Conservation (phyloP, 2,113 vertebrate genomes). For the Boleophthalmus pectinirostris region DNA sequence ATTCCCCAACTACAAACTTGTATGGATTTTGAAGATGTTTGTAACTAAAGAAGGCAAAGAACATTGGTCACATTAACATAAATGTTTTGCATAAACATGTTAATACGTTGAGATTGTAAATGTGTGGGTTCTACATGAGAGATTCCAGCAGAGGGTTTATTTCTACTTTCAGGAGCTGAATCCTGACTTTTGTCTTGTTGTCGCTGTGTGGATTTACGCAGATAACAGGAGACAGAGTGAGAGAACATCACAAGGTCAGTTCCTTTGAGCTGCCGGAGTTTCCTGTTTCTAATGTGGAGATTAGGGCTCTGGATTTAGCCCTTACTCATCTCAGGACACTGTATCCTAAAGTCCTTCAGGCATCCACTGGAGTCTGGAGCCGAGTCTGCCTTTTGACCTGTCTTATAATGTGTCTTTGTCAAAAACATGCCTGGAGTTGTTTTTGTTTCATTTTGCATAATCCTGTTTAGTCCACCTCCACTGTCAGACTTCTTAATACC, state of each 20-base stretch:
- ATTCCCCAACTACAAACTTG: too few species aligned
- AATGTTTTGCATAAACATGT: neutral
- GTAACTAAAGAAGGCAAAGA: too few species aligned
- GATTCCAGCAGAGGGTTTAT: neutral
- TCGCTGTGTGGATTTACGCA: conserved; percentile 12
- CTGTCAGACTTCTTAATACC: neutral
- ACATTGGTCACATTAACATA: too few species aligned
- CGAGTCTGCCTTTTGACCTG: neutral
- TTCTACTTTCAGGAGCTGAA: conserved; percentile 11
- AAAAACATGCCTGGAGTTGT: neutral
- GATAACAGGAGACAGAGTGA: conserved; percentile 35
- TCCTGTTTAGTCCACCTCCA: neutral
- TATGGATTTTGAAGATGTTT: too few species aligned
- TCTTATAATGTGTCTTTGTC: neutral
- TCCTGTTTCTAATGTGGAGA: conserved; percentile 66
- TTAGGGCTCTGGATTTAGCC: conserved; percentile 71
- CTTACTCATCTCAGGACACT: conserved; percentile 59
- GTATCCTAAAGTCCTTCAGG: conserved; percentile 64
- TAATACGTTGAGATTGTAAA: neutral
- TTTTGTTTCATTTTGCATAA: neutral
- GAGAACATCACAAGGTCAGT: conserved; percentile 62
- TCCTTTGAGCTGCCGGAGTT: conserved; percentile 57
- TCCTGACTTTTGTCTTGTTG: conserved; percentile 6
- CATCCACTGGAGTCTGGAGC: conserved; percentile 17
- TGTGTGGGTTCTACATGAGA: neutral